Evolutionary conservation across 2,113 vertebrate genomes (phyloP), one percentile per base, ranked within the genome.

Genomic region (Geococcyx californianus): DNA sequence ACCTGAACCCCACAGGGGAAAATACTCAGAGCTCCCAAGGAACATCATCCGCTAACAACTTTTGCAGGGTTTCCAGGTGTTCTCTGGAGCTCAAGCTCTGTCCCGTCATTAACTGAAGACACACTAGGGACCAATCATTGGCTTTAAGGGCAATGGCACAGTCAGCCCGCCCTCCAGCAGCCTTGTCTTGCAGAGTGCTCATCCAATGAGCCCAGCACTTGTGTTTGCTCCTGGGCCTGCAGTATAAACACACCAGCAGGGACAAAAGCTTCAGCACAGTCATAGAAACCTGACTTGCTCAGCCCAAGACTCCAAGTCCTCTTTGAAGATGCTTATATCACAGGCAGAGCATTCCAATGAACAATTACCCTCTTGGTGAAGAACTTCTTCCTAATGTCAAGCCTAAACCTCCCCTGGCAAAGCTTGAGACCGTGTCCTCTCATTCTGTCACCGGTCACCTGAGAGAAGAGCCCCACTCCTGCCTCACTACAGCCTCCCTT

Each of bases 201-300:
- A 23, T 10, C 17, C 16, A 47, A 47, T 20, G 19, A 47, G 19
- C 45, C 40, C 49, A 16, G 75, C 12, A 4, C 75, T 56, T 25
- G 7, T 10, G 40, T 31, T 21, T 26, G 25, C 40, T 33, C 59
- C 51, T 18, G 33, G 26, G 56, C 13, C 64, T 1, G 17, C 3
- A 12, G 12, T 6, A 33, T 5, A 9, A 28, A 33, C 16, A 4
- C 4, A 31, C 16, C 2, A 1, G 1, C 10, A 31, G n/a, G 52
- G 45, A 36, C 8, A 8, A 20, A 55, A 68, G 47, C 49, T 68
- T 10, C 47, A 29, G 54, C 40, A 13, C 4, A 33, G 31, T 10
- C 34, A 19, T 24, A 13, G 44, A 84, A 78, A 24, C 34, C 16
- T 21, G 24, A 25, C n/a, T 18, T 63, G 16, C 51, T 34, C 60